Percentiles rank a stretch among this genome's conserved stretches.
Evolutionary conservation across 2,888 invertebrate species (phyloP).

Genomic region (Trypoxylon attenuatum): DNA sequence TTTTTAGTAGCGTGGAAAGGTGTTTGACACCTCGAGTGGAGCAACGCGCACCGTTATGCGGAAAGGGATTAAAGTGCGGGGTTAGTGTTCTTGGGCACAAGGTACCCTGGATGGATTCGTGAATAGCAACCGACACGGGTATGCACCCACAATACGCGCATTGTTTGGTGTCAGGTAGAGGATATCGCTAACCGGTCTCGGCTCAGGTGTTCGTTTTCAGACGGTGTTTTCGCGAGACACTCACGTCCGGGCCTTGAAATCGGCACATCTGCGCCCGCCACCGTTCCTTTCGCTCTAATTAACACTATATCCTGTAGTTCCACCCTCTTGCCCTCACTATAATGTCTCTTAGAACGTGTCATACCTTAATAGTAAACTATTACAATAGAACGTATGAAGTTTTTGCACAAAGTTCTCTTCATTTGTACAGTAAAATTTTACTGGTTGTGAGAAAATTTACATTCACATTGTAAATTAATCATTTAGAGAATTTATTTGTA

Average conservation of each 20-base stretch:
- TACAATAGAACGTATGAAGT: no score
- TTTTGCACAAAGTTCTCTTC: no score
- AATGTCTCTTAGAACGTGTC: no score
- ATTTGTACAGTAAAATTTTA: no score
- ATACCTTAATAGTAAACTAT: no score
- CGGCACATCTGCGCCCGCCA: background rate
- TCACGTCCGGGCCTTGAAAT: background rate
- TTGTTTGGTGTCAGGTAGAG: constrained; percentile 50
- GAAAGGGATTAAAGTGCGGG: background rate
- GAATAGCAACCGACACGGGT: constrained; percentile 28
- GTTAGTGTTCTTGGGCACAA: constrained; percentile 7
- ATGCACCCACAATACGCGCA: constrained; percentile 47
- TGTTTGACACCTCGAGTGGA: background rate
- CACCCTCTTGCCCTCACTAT: no score
- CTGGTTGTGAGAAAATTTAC: no score
- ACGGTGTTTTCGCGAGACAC: constrained; percentile 12
- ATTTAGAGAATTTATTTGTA: no score
- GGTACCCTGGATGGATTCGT: constrained; percentile 1
- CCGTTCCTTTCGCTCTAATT: background rate
- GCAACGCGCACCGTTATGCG: background rate
- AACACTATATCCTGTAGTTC: no score
- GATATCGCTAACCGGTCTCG: constrained; percentile 34
- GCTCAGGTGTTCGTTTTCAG: constrained; percentile 37
- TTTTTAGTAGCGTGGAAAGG: background rate
- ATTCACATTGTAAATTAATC: no score